phyloP scores from a whole-genome alignment of 2,797 vertebrate species.

The Mormyrus proboscirostris region DNA sequence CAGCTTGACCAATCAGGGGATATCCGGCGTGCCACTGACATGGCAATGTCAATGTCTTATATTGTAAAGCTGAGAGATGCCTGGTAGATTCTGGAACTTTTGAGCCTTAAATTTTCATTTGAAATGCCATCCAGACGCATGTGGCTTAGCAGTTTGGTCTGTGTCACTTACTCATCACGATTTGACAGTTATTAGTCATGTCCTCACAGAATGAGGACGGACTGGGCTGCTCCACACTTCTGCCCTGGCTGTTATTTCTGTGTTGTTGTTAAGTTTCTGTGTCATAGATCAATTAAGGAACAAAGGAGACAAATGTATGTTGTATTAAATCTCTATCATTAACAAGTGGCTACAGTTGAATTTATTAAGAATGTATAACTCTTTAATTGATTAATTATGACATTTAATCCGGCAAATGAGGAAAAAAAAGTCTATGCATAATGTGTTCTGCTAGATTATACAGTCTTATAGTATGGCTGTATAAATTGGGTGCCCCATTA shows the following conservation, averaged over 20 bases:
- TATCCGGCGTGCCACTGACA: neutral
- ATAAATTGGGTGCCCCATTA: neutral
- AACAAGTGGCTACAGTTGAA: neutral
- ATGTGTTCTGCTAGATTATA: neutral
- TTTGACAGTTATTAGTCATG: slow-evolving; percentile 45
- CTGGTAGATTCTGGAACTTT: neutral
- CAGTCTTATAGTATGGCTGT: neutral
- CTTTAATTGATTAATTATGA: neutral
- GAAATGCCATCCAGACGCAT: slow-evolving; percentile 11
- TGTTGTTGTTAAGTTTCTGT: neutral
- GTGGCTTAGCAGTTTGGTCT: slow-evolving; percentile 27
- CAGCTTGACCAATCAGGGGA: neutral
- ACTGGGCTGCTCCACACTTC: neutral
- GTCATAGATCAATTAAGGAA: neutral
- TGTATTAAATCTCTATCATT: neutral
- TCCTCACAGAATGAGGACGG: slow-evolving; percentile 21
- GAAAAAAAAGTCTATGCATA: neutral
- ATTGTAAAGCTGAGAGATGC: neutral
- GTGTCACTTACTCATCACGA: slow-evolving; percentile 43
- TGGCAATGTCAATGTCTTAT: neutral
- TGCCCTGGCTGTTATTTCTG: neutral
- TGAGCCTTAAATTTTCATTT: neutral
- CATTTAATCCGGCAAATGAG: neutral
- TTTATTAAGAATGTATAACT: neutral
- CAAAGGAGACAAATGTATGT: neutral